A percentile compares a stretch with the other conserved stretches of the same genome.
Conservation (phyloP, 1,140 invertebrate genomes). For the Melipona quadrifasciata region DNA sequence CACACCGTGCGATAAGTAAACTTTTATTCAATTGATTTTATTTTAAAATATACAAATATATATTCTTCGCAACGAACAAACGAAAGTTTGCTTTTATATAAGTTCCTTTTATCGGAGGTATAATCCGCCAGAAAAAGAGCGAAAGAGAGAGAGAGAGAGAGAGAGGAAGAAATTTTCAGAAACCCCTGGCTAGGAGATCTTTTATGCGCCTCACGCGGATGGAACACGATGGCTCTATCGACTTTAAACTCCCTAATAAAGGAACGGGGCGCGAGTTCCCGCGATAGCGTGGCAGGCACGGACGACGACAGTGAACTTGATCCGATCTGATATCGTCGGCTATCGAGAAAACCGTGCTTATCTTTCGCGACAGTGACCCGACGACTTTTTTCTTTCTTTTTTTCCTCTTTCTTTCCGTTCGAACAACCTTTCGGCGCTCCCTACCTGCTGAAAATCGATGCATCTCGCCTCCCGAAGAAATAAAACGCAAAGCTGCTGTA, state of each 20-base stretch:
- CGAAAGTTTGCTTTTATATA: conserved; percentile 4
- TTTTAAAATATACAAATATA: neutral
- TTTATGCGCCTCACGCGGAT: neutral
- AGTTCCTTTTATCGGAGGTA: too few relatives aligned
- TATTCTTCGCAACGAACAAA: neutral
- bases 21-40: neutral
- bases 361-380: neutral
- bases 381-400: neutral
- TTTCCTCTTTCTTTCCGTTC: too few relatives aligned
- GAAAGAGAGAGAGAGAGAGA: too few relatives aligned
- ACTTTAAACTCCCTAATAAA: conserved; percentile 39
- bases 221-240: neutral
- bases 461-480: neutral
- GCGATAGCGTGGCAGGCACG: neutral
- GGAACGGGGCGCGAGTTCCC: neutral
- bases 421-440: too few relatives aligned
- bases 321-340: conserved; percentile 17
- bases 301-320: conserved; percentile 31
- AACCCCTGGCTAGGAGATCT: neutral
- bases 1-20: neutral
- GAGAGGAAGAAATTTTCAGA: neutral
- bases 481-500: neutral
- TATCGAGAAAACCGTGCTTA: conserved; percentile 19
- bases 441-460: neutral
- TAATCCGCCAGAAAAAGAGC: neutral